Conservation (phyloP, 2,888 invertebrate genomes). For the Lissocephala sabroskyi region DNA sequence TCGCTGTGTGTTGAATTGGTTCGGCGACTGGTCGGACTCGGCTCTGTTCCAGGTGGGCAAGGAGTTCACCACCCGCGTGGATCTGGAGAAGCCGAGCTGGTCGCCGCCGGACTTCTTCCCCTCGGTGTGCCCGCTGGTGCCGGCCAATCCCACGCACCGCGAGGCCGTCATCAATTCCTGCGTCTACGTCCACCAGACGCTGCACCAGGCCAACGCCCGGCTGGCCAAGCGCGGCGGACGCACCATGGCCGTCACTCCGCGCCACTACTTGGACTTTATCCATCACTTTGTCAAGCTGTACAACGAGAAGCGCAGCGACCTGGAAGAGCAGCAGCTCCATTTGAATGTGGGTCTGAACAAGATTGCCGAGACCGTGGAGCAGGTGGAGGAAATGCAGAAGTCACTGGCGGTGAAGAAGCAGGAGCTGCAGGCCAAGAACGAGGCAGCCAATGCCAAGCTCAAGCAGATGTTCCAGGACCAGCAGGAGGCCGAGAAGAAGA, state of each 20-base stretch:
- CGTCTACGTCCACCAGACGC: constrained; percentile 97
- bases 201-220: constrained; percentile 94
- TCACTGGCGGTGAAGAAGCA: constrained; percentile 97
- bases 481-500: constrained; percentile 99
- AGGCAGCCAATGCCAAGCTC: constrained; percentile 98
- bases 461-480: constrained; percentile 99
- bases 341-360: constrained; percentile 98
- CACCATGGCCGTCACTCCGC: constrained; percentile 97
- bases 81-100: constrained; percentile 91
- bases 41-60: constrained; percentile 95
- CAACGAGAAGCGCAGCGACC: constrained; percentile 96
- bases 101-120: constrained; percentile 92
- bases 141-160: constrained; percentile 85
- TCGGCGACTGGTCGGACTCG: constrained; percentile 99
- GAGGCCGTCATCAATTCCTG: constrained; percentile 99
- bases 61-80: constrained; percentile 96
- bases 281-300: constrained; percentile 98
- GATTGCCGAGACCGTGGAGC: constrained; percentile 99
- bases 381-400: constrained; percentile 99
- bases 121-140: constrained; percentile 84
- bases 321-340: constrained; percentile 99
- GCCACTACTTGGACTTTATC: constrained; percentile 98
- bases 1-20: constrained; percentile 99
- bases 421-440: constrained; percentile 96
- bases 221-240: constrained; percentile 93